Percentiles rank a stretch among this genome's conserved stretches.
Evolutionary conservation across 2,113 vertebrate species (phyloP).

Genomic region (Prinia subflava): DNA sequence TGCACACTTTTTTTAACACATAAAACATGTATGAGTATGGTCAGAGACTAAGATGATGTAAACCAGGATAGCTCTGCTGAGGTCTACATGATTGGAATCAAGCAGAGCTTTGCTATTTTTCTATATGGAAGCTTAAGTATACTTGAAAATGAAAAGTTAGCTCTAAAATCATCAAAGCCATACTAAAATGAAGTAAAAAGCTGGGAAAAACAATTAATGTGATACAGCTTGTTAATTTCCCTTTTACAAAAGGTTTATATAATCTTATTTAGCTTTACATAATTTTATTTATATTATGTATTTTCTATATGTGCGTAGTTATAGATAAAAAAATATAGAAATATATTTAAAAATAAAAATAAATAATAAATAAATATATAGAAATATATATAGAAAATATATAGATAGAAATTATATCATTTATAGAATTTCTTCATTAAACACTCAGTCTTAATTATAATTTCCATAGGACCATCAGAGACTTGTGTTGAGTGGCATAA

Average conservation of each 20-base stretch:
- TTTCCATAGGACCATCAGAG: background rate
- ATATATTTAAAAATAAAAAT: too few relatives aligned
- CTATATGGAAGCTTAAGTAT: background rate
- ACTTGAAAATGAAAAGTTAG: background rate
- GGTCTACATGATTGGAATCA: background rate
- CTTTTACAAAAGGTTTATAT: background rate
- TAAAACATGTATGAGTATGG: background rate
- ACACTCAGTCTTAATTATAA: background rate
- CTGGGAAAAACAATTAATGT: background rate
- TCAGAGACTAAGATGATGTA: background rate
- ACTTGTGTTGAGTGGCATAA: background rate
- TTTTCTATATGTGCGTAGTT: background rate
- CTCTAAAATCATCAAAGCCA: background rate
- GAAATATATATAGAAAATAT: too few relatives aligned
- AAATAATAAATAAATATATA: too few relatives aligned
- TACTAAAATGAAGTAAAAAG: background rate
- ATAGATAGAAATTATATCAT: accelerated
- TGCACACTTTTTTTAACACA: background rate
- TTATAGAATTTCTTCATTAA: background rate
- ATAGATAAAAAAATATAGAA: too few relatives aligned
- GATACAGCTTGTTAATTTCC: background rate
- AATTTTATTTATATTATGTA: background rate
- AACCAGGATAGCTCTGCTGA: background rate
- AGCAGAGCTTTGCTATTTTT: background rate
- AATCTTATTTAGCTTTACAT: background rate